phyloP scores from a whole-genome alignment of 2,888 invertebrate species.

The Aporophyla nigra region DNA sequence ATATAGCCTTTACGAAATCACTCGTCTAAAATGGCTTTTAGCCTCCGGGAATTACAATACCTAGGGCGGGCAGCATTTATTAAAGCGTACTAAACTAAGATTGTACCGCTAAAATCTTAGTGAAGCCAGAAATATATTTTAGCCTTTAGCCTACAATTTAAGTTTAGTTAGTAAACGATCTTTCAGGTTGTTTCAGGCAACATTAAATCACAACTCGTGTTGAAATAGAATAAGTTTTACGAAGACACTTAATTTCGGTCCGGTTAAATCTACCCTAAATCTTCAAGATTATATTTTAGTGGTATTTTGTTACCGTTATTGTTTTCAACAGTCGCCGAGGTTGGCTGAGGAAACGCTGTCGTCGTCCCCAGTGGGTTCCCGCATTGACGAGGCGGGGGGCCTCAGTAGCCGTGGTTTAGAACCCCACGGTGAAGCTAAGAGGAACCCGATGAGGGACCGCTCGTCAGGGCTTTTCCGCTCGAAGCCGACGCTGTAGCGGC shows the following conservation, averaged over 20 bases:
- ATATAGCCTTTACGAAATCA: neutral
- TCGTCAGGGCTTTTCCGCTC: no score
- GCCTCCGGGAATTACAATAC: constrained; percentile 6
- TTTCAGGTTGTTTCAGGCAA: constrained; percentile 25
- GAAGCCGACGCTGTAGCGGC: no score
- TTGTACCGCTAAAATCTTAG: neutral
- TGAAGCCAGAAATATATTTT: neutral
- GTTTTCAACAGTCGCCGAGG: no score
- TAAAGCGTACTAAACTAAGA: constrained; percentile 18
- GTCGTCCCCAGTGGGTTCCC: no score
- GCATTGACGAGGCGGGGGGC: no score
- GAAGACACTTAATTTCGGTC: neutral
- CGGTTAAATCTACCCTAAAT: neutral
- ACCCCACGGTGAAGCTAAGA: no score
- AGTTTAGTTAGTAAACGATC: constrained; percentile 27
- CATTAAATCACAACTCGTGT: neutral
- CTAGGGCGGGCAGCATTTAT: constrained; percentile 13
- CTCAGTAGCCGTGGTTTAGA: no score
- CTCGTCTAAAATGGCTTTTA: neutral
- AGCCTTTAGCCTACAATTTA: constrained; percentile 11
- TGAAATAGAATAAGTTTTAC: constrained; percentile 21
- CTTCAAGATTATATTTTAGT: no score
- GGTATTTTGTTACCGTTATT: no score
- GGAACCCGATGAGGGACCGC: no score
- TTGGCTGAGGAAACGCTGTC: no score